A percentile compares a stretch with the other conserved stretches of the same genome.
Conservation (phyloP, 2,797 vertebrate genomes). For the Phalanger gymnotis region DNA sequence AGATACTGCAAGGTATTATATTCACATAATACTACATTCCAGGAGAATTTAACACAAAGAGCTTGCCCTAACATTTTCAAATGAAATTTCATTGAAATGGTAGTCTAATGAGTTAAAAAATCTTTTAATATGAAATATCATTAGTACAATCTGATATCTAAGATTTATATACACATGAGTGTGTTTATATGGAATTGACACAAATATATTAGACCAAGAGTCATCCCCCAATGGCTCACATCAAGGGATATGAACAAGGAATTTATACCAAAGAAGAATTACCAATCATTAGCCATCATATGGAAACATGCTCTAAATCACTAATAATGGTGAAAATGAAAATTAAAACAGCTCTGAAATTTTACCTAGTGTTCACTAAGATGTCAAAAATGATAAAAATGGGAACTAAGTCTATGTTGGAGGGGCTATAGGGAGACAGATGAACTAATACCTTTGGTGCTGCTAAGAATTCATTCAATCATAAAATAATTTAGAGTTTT, state of each 20-base stretch:
- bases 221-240: background rate
- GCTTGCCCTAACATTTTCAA: background rate
- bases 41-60: background rate
- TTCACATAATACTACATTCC: background rate
- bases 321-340: background rate
- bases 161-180: background rate
- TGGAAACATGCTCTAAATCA: background rate
- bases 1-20: background rate
- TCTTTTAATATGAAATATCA: background rate
- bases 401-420: background rate
- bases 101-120: background rate
- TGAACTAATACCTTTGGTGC: background rate
- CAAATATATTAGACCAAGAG: background rate
- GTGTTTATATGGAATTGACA: background rate
- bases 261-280: background rate
- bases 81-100: too few species aligned
- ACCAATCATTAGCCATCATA: background rate
- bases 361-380: background rate
- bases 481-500: background rate
- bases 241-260: background rate
- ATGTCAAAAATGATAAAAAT: background rate
- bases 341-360: background rate
- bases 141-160: background rate
- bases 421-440: background rate
- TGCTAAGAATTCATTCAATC: background rate